Percentiles rank a stretch among this genome's conserved stretches.
Conservation (phyloP, 1,140 invertebrate genomes). For the Drosophila tropicalis region DNA sequence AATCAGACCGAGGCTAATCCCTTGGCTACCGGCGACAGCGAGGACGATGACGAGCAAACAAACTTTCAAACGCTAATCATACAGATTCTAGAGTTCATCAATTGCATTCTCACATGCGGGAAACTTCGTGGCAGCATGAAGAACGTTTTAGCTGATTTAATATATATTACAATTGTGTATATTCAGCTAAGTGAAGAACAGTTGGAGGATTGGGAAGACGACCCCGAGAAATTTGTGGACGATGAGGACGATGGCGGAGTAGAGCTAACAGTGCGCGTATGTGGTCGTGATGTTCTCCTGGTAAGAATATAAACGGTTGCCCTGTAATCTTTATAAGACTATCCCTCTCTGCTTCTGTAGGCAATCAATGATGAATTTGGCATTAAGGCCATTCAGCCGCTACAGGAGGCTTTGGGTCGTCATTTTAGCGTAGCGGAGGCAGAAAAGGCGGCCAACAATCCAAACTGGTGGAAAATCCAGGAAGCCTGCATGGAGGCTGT, state of each 20-base stretch:
- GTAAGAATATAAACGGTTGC: conserved; percentile 32
- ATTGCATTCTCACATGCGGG: conserved; percentile 86
- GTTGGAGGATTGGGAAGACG: conserved; percentile 88
- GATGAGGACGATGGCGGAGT: conserved; percentile 90
- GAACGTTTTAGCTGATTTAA: conserved; percentile 87
- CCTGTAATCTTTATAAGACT: background rate
- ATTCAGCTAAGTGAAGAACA: conserved; percentile 90
- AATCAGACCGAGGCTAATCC: conserved; percentile 77
- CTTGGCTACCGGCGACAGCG: conserved; percentile 59
- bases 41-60: conserved; percentile 86
- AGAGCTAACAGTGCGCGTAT: conserved; percentile 89
- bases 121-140: conserved; percentile 87
- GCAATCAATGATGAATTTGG: conserved; percentile 87
- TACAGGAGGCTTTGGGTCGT: conserved; percentile 87
- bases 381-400: conserved; percentile 85
- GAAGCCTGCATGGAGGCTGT: conserved; percentile 90
- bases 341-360: conserved; percentile 73
- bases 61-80: conserved; percentile 91
- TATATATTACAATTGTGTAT: conserved; percentile 89
- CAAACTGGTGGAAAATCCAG: conserved; percentile 90
- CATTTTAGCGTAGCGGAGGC: conserved; percentile 87
- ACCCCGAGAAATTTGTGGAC: conserved; percentile 90
- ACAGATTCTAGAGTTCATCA: conserved; percentile 90
- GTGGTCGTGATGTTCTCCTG: conserved; percentile 88
- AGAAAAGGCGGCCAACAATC: conserved; percentile 84